Percentiles rank a stretch among this genome's conserved stretches.
Conservation (phyloP, 2,797 vertebrate genomes). For the Microhierax caerulescens region DNA sequence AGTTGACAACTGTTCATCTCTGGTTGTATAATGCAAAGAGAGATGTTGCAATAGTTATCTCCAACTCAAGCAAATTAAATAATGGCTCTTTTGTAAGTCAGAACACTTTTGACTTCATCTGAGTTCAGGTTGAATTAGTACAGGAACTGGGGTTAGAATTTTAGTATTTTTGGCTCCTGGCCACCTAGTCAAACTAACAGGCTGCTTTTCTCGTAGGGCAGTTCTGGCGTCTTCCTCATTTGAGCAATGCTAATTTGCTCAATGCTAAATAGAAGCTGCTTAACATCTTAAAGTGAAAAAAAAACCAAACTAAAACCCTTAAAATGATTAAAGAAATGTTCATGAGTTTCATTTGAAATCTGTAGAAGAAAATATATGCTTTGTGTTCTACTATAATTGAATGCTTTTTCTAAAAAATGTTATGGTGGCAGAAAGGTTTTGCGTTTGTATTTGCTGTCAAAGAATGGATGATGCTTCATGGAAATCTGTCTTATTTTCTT, state of each 20-base stretch:
- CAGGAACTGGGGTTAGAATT: not conserved
- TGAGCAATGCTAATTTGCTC: not conserved
- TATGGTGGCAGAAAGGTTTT: not conserved
- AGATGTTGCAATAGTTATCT: slow-evolving; percentile 32
- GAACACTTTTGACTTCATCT: not conserved
- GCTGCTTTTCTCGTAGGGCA: not conserved
- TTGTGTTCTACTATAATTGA: not conserved
- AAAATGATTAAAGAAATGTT: not conserved
- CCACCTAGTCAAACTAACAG: not conserved
- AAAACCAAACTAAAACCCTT: not conserved
- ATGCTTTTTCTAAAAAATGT: not conserved
- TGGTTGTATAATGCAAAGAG: not conserved
- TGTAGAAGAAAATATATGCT: not conserved
- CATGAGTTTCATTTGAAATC: not conserved
- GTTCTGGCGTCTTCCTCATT: not conserved
- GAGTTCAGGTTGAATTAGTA: not conserved
- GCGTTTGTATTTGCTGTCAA: not conserved
- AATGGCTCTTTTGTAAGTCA: not conserved
- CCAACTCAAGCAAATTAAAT: slow-evolving; percentile 2
- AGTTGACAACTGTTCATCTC: not conserved
- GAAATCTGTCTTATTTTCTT: not conserved
- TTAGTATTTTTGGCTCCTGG: not conserved
- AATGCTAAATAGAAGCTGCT: not conserved
- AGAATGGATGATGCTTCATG: not conserved
- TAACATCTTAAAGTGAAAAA: not conserved